A percentile compares a stretch with the other conserved stretches of the same genome.
Evolutionary conservation across 2,888 invertebrate species (phyloP).

Genomic region (Ormia ochracea): DNA sequence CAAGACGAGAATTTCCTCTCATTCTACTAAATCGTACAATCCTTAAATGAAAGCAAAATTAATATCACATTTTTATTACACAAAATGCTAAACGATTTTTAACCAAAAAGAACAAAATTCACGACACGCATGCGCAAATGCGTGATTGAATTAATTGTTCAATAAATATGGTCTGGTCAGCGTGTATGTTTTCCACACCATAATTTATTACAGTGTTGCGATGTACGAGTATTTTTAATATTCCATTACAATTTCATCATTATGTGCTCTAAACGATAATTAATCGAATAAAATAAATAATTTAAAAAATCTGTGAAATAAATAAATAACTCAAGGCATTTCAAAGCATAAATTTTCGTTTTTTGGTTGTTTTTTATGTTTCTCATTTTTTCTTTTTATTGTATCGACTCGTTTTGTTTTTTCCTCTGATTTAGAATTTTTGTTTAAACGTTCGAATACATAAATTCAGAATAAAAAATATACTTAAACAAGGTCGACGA

Average conservation of each 20-base stretch:
- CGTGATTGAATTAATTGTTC: conserved; percentile 45
- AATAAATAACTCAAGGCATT: conserved; percentile 45
- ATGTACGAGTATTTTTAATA: background rate
- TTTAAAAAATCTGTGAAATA: conserved; percentile 2
- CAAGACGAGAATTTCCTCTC: background rate
- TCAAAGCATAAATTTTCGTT: conserved; percentile 45
- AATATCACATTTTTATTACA: background rate
- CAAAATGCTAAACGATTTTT: background rate
- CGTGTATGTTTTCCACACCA: background rate
- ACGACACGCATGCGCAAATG: conserved; percentile 55
- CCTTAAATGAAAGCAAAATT: background rate
- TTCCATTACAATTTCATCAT: conserved; percentile 11
- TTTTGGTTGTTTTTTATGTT: conserved; percentile 32
- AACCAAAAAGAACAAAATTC: background rate
- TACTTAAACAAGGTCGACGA: conserved; percentile 58
- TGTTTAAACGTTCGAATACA: conserved; percentile 45
- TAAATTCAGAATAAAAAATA: conserved; percentile 25
- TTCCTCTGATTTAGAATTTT: conserved; percentile 48
- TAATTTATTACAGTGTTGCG: background rate
- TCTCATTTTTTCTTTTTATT: background rate
- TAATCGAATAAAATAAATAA: conserved; percentile 27
- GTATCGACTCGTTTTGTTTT: conserved; percentile 47
- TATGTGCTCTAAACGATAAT: conserved; percentile 36
- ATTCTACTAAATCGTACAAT: background rate
- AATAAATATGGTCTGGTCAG: conserved; percentile 37